Base-by-base conservation (phyloP, 2,888 invertebrate species). In the Megamerina dolium region DNA sequence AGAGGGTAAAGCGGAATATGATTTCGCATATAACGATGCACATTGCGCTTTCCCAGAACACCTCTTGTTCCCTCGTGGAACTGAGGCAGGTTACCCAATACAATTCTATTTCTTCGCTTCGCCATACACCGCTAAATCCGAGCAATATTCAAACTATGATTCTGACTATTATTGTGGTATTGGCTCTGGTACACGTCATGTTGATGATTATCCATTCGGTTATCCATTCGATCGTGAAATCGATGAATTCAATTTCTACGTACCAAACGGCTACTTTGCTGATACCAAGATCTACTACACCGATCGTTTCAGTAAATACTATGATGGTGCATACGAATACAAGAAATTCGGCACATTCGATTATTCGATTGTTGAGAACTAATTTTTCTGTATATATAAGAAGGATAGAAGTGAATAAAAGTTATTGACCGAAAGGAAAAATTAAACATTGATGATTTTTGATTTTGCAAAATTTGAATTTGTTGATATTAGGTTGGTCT, bases 141-240 rank as follows among this genome's bases (percentile, higher is more conserved):
- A 72, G 40, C 68, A 68, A 39, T 74, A 70, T 44, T 71, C 70
- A 45, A 72, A 73, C 52, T 76, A 72, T 48, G 75, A 77, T 49
- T 55, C 73, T 31, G 50, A 65, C n/a, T 75, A 75, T 61, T 72
- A 74, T 38, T 74, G 77, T 45, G 76, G 73, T 52, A 69, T 75
- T 47, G 78, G 77, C 54, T 74, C 74, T 59, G 79, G 75, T 64
- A 64, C 77, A 72, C 60, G 71, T 38, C 57, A 64, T 41, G 70
- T 81, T 35, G 85, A 86, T 64, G 75, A 74, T 52, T 76, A 77
- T 64, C 77, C 85, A 34, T 74, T 81, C 58, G 85, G 83, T 41
- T 87, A 80, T 75, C 86, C 86, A 51, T 77, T 86, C 60, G 84
- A 87, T 63, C 79, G 82, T 54, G 73, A 73, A 13, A 77, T 82